Evolutionary conservation across 2,888 invertebrate species (phyloP), one percentile per base, ranked within the genome.

Genomic region (Corbicula japonica): DNA sequence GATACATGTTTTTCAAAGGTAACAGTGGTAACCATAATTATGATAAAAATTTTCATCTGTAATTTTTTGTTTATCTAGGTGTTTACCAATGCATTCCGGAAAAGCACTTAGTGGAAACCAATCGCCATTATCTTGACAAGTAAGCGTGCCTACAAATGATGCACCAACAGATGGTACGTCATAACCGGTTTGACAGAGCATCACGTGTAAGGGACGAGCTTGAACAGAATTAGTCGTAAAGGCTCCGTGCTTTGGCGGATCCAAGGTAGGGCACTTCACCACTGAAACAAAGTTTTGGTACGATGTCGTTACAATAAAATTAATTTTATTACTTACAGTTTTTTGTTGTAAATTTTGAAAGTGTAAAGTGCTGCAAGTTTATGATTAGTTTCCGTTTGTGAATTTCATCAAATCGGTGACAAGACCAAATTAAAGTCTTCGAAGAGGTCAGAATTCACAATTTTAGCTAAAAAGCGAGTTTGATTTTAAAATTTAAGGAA

Each of bases 41-140:
- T n/a, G n/a, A n/a, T n/a, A n/a, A n/a, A n/a, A n/a, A n/a, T n/a
- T n/a, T n/a, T n/a, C n/a, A n/a, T n/a, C n/a, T n/a, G n/a, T n/a
- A n/a, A n/a, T n/a, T n/a, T n/a, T n/a, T n/a, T n/a, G n/a, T n/a
- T n/a, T n/a, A n/a, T n/a, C n/a, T n/a, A n/a, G n/a, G n/a, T n/a
- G n/a, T n/a, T 34, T 50, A 65, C 63, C 34, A 8, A 65, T 65
- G 50, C 63, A 65, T n/a, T 65, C 63, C 6, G 63, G 63, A 34
- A 65, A 65, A 12, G 30, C 48, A n/a, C 50, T 50, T 32, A 65
- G 50, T 1, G 63, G 63, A 50, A 23, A 65, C 63, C 63, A 65
- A 3, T 48, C 32, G 28, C 63, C 63, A 50, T 35, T 50, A 35
- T 65, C 63, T 32, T 65, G 63, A 34, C 63, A 65, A n/a, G 48